Percentiles rank a stretch among this genome's conserved stretches.
phyloP scores from a whole-genome alignment of 2,888 invertebrate genomes.

The Melitaea athalia region DNA sequence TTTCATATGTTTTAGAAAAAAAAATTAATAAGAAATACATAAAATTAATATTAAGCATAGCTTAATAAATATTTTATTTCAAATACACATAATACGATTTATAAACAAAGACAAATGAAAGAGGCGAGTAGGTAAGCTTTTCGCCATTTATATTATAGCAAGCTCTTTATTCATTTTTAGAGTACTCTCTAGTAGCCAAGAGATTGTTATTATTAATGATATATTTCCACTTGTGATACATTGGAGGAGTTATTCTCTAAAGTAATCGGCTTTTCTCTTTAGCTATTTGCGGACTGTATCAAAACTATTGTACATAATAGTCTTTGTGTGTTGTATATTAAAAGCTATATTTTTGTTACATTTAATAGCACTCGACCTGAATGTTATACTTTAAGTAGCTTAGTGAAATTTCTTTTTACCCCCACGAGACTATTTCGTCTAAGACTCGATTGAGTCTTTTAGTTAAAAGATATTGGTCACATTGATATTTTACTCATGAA shows the following conservation, averaged over 20 bases:
- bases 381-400: slow-evolving; percentile 19
- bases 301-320: background rate
- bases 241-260: background rate
- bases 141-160: background rate
- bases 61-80: background rate
- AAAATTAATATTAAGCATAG: too few species aligned
- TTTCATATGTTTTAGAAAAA: too few species aligned
- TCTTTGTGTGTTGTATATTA: background rate
- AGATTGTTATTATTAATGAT: slow-evolving; percentile 1
- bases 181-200: background rate
- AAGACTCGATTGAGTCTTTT: slow-evolving; percentile 8
- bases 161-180: background rate
- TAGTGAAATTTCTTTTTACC: slow-evolving; percentile 20
- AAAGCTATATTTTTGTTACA: background rate
- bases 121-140: background rate
- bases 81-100: background rate
- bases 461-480: background rate
- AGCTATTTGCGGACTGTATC: slow-evolving; percentile 9
- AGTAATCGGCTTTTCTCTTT: slow-evolving; percentile 29
- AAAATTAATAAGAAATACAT: too few species aligned
- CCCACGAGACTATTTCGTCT: slow-evolving; percentile 16
- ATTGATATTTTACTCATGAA: background rate
- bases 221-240: slow-evolving; percentile 5
- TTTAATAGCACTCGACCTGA: background rate
- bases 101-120: background rate